Evolutionary conservation across 2,797 vertebrate genomes (phyloP), one percentile per base, ranked within the genome.

Genomic region (Sandelia bainsii): DNA sequence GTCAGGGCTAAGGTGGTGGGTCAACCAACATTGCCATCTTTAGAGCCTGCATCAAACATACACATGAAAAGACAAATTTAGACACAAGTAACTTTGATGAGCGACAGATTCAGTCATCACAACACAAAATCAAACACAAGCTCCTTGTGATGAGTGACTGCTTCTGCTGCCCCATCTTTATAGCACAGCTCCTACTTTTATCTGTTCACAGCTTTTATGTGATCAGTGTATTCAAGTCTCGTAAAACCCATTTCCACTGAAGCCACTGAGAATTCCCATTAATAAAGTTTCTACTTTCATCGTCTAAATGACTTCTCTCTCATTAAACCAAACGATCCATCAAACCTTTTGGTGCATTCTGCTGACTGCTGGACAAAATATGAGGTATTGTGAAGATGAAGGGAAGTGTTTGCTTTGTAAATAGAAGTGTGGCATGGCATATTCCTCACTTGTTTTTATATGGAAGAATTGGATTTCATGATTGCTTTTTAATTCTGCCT

Each of bases 401-500:
- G 87, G 1, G 11, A 79, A 81, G 67, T 79, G 76, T 93, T 95
- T 93, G 86, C 88, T 86, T 84, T 79, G 72, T 87, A 89, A 91
- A 92, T 80, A 86, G 49, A 88, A 71, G 77, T 68, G 89, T 75
- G 77, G 74, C 66, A 27, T 25, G 5, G 62, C 5, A 54, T 59
- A 65, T 73, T 46, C 72, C 77, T 84, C 75, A 57, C 90, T 89
- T 91, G 80, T 93, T 95, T 93, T 93, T 91, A 87, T 84, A 90
- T 77, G 84, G 79, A 83, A 87, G 92, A 93, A 82, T 95, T 89
- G 75, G 82, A 91, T 94, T 95, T 94, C 91, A 90, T 91, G 91
- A 95, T 94, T 94, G 90, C 91, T 79, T 94, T 92, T 95, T 93
- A 94, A 96, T 95, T 93, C 92, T 85, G 88, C 77, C 92, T 84